Evolutionary conservation across 2,797 vertebrate species (phyloP), one percentile per base, ranked within the genome.

Genomic region (Pseudotriccus pelzelni): DNA sequence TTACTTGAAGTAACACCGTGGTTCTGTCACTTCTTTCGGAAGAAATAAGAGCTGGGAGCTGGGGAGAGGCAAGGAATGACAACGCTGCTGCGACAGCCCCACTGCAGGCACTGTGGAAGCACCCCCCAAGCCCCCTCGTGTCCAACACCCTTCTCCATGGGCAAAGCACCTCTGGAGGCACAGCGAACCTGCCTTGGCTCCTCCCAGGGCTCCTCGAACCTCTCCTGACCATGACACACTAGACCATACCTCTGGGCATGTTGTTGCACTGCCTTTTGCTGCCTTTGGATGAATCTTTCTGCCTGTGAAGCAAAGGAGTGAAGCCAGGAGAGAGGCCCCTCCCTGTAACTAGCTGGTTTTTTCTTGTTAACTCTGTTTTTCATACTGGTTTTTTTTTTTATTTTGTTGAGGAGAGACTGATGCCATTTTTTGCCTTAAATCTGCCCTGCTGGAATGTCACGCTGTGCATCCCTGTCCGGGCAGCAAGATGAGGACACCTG

Each of bases 1-100:
- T 95, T 88, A 84, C 89, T 88, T 85, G 17, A 93, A 80, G 69
- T 66, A 88, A 79, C 75, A 53, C 39, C 52, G 89, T n/a, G 47
- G 30, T 25, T 68, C 39, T 55, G 52, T 47, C 39, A 47, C 44
- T 84, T 73, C 78, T 78, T 83, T 30, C 27, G 59, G 63, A 69
- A 93, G 60, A 94, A 85, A 8, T 11, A 34, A 87, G 43, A 32
- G 16, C 74, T 62, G 60, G 41, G 27, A 87, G 24, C 0, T 4
- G 0, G 30, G 41, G 49, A 69, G 60, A 91, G 30, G 47, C n/a
- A 24, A 5, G 24, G 49, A 67, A 37, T n/a, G 14, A 21, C 10
- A 8, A 11, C 0, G 1, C 0, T 2, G 27, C 17, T 0, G 0
- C 21, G 79, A 43, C 34, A 91, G 86, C 44, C 74, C 24, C 36